phyloP scores from a whole-genome alignment of 2,113 vertebrate species.

The Corvus moneduloides region DNA sequence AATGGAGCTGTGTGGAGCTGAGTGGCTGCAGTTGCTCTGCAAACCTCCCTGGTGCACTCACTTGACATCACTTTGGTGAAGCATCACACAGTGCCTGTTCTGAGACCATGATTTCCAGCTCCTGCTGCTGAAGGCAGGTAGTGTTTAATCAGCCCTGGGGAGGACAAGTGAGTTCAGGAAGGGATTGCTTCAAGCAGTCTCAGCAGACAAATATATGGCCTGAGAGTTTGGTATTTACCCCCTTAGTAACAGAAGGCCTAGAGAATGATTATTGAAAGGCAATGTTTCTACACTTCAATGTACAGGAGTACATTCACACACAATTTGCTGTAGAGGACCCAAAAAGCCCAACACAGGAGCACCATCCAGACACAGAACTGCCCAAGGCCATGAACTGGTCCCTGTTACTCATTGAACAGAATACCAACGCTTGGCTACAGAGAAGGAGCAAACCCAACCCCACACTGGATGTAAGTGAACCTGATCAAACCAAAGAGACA shows the following conservation, averaged over 20 bases:
- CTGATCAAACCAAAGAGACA: not conserved
- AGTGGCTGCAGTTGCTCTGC: not conserved
- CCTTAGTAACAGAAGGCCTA: slow-evolving; percentile 69
- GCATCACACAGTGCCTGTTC: not conserved
- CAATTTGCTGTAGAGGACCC: not conserved
- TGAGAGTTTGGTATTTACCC: not conserved
- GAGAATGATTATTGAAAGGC: slow-evolving; percentile 57
- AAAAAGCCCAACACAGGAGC: not conserved
- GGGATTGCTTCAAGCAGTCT: not conserved
- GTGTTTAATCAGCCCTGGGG: not conserved
- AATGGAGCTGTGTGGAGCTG: not conserved
- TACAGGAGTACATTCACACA: not conserved
- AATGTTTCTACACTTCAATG: not conserved
- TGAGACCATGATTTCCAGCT: not conserved
- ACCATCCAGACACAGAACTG: not conserved
- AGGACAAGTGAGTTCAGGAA: not conserved
- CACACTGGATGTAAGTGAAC: not conserved
- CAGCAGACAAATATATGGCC: not conserved
- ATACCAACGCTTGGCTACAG: not conserved
- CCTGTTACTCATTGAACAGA: not conserved
- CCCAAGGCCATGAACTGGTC: not conserved
- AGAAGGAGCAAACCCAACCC: not conserved
- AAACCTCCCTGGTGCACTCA: not conserved
- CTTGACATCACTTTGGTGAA: not conserved
- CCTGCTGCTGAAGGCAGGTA: slow-evolving; percentile 9